These are phyloP conservation scores for Lampris megalopsis DNA, from an alignment of 2,113 vertebrate genomes.

Conservation along the genomic window DNA sequence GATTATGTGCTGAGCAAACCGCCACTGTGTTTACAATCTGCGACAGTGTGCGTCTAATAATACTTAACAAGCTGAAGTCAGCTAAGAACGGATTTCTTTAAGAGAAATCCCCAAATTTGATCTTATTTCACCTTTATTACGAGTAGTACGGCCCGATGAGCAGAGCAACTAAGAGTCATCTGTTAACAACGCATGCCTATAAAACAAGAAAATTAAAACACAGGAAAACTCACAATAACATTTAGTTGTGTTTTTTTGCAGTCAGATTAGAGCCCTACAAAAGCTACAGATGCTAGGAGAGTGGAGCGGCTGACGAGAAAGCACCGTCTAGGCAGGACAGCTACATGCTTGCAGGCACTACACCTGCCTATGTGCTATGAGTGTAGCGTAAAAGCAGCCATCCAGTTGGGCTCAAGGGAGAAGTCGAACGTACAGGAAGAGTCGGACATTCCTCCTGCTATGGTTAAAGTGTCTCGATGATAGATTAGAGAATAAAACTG, in stretches of 20 bases:
- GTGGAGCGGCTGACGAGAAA: conserved; percentile 37
- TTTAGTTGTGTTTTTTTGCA: conserved; percentile 54
- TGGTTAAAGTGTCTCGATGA: conserved; percentile 10
- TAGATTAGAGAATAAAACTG: neutral
- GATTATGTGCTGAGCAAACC: conserved; percentile 43
- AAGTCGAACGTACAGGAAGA: conserved; percentile 15
- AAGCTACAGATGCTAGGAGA: conserved; percentile 47
- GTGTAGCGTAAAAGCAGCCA: conserved; percentile 35
- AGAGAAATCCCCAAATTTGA: conserved; percentile 30
- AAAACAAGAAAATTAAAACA: conserved; percentile 52
- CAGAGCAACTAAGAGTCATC: conserved; percentile 26
- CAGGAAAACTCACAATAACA: conserved; percentile 45
- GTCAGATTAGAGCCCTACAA: conserved; percentile 53
- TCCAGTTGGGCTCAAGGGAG: conserved; percentile 29
- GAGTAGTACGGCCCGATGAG: conserved; percentile 8
- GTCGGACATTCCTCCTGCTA: conserved; percentile 11
- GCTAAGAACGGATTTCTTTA: conserved; percentile 12
- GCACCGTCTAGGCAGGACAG: conserved; percentile 37
- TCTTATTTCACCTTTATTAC: conserved; percentile 17
- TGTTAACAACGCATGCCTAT: conserved; percentile 47
- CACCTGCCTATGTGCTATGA: conserved; percentile 35
- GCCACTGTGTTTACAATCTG: conserved; percentile 41
- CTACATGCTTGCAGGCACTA: conserved; percentile 50
- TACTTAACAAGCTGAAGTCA: conserved; percentile 33
- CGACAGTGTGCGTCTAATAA: conserved; percentile 32